phyloP scores from a whole-genome alignment of 2,797 vertebrate genomes.

The Vespertilio murinus region DNA sequence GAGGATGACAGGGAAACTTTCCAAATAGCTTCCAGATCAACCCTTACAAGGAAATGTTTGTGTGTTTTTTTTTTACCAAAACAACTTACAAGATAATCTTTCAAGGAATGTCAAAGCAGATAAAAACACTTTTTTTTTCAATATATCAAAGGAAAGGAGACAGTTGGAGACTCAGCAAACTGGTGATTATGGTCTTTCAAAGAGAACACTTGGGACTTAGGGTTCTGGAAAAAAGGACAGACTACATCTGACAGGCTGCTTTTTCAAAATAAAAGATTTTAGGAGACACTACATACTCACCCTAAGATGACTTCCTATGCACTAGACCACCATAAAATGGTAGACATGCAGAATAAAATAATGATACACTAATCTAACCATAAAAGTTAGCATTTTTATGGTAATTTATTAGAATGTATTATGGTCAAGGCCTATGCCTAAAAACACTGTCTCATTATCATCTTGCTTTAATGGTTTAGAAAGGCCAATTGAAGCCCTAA shows the following conservation, averaged over 20 bases:
- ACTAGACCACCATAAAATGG: background rate
- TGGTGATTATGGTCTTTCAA: background rate
- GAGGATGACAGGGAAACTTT: background rate
- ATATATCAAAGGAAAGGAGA: background rate
- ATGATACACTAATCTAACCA: background rate
- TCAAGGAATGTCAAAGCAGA: constrained; percentile 37
- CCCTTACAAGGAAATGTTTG: background rate
- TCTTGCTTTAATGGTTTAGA: background rate
- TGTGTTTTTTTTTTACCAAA: background rate
- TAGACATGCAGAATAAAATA: background rate
- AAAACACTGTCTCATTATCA: background rate
- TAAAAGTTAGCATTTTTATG: background rate
- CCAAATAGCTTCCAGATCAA: background rate
- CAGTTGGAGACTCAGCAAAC: background rate
- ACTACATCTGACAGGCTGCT: background rate
- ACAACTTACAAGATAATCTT: background rate
- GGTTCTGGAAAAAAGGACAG: background rate
- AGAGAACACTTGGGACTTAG: background rate
- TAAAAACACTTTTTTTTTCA: background rate
- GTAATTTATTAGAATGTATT: background rate
- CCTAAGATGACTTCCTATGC: background rate
- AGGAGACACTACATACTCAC: background rate
- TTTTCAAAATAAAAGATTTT: background rate
- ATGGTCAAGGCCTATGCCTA: background rate
- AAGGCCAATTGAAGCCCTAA: background rate